Percentiles rank a stretch among this genome's conserved stretches.
phyloP scores from a whole-genome alignment of 1,140 invertebrate genomes.

The Drosophila yakuba region DNA sequence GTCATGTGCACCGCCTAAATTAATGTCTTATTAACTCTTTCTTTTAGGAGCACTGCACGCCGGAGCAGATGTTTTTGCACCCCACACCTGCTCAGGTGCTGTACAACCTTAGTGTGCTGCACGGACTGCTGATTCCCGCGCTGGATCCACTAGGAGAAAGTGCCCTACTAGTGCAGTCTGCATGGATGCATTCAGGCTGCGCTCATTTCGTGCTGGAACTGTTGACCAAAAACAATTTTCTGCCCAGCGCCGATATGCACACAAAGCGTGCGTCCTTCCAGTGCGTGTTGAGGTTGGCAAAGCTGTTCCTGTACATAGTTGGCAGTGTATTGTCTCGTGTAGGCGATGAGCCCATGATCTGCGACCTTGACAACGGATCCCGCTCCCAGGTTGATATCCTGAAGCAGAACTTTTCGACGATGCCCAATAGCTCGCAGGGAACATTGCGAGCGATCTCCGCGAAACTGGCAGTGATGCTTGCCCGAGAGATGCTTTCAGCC shows the following conservation, averaged over 20 bases:
- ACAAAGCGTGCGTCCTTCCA: constrained; percentile 94
- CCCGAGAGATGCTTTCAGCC: constrained; percentile 86
- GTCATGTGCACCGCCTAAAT: background rate
- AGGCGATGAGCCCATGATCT: constrained; percentile 78
- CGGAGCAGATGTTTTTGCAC: constrained; percentile 91
- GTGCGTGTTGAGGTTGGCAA: constrained; percentile 94
- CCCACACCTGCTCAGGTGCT: constrained; percentile 91
- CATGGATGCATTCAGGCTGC: constrained; percentile 90
- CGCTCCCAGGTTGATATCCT: constrained; percentile 84
- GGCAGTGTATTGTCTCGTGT: constrained; percentile 87
- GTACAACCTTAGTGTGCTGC: constrained; percentile 92
- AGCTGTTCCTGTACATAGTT: constrained; percentile 94
- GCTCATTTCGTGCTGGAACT: constrained; percentile 93
- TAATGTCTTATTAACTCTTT: background rate
- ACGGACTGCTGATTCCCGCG: constrained; percentile 96
- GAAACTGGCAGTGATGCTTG: constrained; percentile 90
- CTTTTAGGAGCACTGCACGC: constrained; percentile 85
- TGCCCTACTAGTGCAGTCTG: constrained; percentile 94
- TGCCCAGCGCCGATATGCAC: constrained; percentile 91
- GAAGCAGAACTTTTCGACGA: constrained; percentile 85
- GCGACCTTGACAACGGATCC: constrained; percentile 69
- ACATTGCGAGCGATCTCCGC: constrained; percentile 90
- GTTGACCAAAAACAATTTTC: constrained; percentile 94
- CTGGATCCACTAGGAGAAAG: constrained; percentile 92
- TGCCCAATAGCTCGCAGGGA: constrained; percentile 86